A percentile compares a stretch with the other conserved stretches of the same genome.
Evolutionary conservation across 2,797 vertebrate species (phyloP).

Genomic region (Columba guinea): DNA sequence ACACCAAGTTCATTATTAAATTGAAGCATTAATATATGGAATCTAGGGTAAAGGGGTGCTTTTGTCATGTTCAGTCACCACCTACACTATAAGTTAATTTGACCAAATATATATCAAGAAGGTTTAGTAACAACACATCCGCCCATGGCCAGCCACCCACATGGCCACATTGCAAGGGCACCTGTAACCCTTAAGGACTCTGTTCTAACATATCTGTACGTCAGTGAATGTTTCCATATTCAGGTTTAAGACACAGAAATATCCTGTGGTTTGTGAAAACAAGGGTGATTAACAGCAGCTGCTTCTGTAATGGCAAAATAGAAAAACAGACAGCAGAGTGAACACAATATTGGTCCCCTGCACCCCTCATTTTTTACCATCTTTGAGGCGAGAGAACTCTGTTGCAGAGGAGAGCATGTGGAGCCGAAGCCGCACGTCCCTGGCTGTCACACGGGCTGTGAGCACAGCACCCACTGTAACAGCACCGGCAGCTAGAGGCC

Average conservation of each 20-base stretch:
- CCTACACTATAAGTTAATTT: background rate
- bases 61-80: background rate
- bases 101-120: background rate
- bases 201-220: accelerated
- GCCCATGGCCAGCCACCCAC: background rate
- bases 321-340: background rate
- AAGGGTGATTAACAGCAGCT: background rate
- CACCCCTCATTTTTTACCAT: background rate
- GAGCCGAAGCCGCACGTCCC: accelerated
- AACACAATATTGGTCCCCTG: background rate
- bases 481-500: too few species aligned
- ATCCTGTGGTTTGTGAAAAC: background rate
- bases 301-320: background rate
- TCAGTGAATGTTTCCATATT: background rate
- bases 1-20: background rate
- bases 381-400: background rate
- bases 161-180: background rate
- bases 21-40: background rate
- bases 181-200: accelerated
- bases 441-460: accelerated
- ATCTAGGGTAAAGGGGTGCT: background rate
- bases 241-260: background rate
- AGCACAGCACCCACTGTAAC: background rate
- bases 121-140: background rate
- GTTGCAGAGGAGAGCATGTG: accelerated